Evolutionary conservation across 2,888 invertebrate species (phyloP).

Genomic region (Polia nebulosa): DNA sequence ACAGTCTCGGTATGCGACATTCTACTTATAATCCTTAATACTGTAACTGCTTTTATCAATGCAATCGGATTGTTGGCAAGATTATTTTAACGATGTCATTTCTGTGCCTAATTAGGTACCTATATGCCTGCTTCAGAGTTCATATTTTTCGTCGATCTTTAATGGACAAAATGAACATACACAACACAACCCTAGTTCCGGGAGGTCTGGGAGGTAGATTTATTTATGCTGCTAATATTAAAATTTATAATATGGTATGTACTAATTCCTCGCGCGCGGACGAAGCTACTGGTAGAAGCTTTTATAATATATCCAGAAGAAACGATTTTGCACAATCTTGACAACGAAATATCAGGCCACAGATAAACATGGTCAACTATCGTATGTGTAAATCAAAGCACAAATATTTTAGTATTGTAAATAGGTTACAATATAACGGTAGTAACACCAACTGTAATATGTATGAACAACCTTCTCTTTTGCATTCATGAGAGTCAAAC

Average conservation of each 20-base stretch:
- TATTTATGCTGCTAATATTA: too few species aligned
- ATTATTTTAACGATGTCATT: constrained; percentile 37
- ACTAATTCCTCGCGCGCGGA: too few species aligned
- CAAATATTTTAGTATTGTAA: constrained; percentile 38
- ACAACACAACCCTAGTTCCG: background rate
- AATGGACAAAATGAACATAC: too few species aligned
- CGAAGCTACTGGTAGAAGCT: too few species aligned
- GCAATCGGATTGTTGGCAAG: constrained; percentile 26
- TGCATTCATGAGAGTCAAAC: constrained; percentile 18
- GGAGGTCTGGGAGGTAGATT: too few species aligned
- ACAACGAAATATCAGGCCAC: background rate
- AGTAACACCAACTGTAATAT: constrained; percentile 19
- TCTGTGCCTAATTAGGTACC: constrained; percentile 14
- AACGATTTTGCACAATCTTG: background rate
- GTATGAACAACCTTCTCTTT: constrained; percentile 38
- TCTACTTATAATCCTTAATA: constrained; percentile 20
- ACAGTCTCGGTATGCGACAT: constrained; percentile 7
- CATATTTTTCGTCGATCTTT: constrained; percentile 1
- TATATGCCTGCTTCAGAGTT: constrained; percentile 2
- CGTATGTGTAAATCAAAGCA: constrained; percentile 39
- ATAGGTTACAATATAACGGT: constrained; percentile 53
- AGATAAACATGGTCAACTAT: constrained; percentile 24
- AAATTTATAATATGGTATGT: too few species aligned
- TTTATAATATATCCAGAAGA: background rate
- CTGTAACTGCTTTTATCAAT: constrained; percentile 25